Base-by-base conservation (phyloP, 1,140 invertebrate species). In the Drosophila teissieri region DNA sequence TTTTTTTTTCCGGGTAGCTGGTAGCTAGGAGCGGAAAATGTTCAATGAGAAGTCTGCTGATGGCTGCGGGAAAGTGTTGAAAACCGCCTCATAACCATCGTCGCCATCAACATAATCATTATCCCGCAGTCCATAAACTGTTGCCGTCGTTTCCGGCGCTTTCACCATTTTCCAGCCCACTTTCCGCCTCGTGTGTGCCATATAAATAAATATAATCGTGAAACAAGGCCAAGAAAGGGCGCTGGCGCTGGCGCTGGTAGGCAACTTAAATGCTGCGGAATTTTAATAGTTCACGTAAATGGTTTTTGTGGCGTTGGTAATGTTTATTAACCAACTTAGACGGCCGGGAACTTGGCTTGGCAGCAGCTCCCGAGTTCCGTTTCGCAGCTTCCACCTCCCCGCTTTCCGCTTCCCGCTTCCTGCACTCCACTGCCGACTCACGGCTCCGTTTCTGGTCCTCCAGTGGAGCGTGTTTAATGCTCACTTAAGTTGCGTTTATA, bases 271-370 rank as follows among this genome's bases (percentile, higher is more conserved):
- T 84, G 80, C 80, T 74, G 73, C 44, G 80, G 73, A 84, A 89
- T 89, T 89, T 89, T 89, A 89, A 89, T 89, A 89, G 84, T 89
- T 89, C 65, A 80, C 84, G 73, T 80, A 88, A 88, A 89, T 89
- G 84, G 84, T 78, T 89, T 84, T 80, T 89, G 84, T 84, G 85
- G 84, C 85, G 80, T 89, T 84, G 73, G 85, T 89, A 88, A 88
- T 88, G 84, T 88, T 88, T 88, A 88, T 89, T 90, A 89, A 84
- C 84, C 85, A 84, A 84, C 80, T 90, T 89, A 80, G 82, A 60
- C 60, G 48, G 63, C 62, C 72, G 31, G 52, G 37, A 74, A 55
- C 58, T 72, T 54, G 17, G 27, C 58, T 72, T 54, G 17, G 27
- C 4, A 17, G 69, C 17, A 12, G 17, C 14, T 58, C 15, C 17